Evolutionary conservation across 2,797 vertebrate genomes (phyloP), one percentile per base, ranked within the genome.

Genomic region (Benthosema pterotum): DNA sequence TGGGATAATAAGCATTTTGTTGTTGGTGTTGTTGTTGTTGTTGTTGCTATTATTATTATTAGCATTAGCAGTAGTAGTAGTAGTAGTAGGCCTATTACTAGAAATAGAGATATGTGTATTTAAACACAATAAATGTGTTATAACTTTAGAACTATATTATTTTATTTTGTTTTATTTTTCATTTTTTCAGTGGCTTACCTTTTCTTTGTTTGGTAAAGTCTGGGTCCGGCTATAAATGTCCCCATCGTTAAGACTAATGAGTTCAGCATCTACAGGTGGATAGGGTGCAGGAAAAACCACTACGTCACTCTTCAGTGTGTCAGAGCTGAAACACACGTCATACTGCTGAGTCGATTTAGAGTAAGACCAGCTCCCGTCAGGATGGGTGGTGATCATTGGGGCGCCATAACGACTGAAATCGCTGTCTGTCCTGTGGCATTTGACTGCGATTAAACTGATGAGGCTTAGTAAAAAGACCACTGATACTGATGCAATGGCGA

Each of bases 241-340:
- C 54, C 67, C 72, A 60, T 65, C 83, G 8, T 89, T 88, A 57
- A 88, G 87, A 74, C 87, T 90, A 73, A 90, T 88, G 28, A 90
- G 72, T 32, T 90, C 89, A 0, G 22, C 87, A 48, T 90, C 88
- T 48, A 61, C 77, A 60, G 78, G 74, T 0, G 87, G 78, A 79
- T 79, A 87, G 1, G 66, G 64, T 0, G 75, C 66, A 1, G 86
- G 87, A 13, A 85, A 90, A 74, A 90, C 84, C 43, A 90, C 80
- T 52, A 89, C 67, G 65, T 89, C 88, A 72, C 86, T 89, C 75
- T 88, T 91, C 9, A 89, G 67, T 0, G 88, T 90, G 70, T 91
- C 90, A 15, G 89, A 89, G 63, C 77, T 89, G 75, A 91, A 89
- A 75, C 88, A 91, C 61, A 91, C 83, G 72, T 91, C 87, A 69